Conservation (phyloP, 30 jellyfish, hydroid and myxozoan genomes). For the Phacellophora camtschatica region DNA sequence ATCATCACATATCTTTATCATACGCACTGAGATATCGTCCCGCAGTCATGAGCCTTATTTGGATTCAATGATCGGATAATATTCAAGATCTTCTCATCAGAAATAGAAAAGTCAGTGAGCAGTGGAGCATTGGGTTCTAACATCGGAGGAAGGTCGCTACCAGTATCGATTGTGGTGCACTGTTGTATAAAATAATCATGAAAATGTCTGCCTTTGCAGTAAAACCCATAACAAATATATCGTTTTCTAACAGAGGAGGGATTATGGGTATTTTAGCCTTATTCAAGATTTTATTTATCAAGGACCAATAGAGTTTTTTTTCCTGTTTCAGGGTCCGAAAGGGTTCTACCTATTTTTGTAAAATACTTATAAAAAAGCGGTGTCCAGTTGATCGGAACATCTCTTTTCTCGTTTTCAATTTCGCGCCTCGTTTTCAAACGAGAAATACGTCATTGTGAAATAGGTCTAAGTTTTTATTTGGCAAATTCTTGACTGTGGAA, state of each 20-base stretch:
- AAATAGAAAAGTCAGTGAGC: slow-evolving; percentile 28
- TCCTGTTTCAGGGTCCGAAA: slow-evolving; percentile 23
- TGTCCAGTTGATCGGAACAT: no score
- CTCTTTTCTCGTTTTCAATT: no score
- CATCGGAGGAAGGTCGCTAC: slow-evolving; percentile 41
- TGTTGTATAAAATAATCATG: slow-evolving; percentile 43
- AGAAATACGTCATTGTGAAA: no score
- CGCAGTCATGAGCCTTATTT: slow-evolving; percentile 65
- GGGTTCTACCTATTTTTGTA: slow-evolving; percentile 11
- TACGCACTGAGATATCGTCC: slow-evolving; percentile 69
- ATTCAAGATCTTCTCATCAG: slow-evolving; percentile 52
- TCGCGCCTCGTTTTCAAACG: no score
- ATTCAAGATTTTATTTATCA: slow-evolving; percentile 26
- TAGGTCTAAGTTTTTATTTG: neutral
- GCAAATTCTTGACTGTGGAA: neutral
- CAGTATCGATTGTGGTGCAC: slow-evolving; percentile 47
- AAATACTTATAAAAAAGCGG: no score
- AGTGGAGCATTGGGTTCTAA: slow-evolving; percentile 41
- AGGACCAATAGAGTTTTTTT: slow-evolving; percentile 41
- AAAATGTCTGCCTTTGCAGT: slow-evolving; percentile 49
- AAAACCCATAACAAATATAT: slow-evolving; percentile 39
- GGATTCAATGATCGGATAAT: no score
- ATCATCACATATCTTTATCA: slow-evolving; percentile 66
- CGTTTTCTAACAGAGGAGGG: slow-evolving; percentile 57
- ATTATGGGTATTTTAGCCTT: slow-evolving; percentile 48